These are phyloP conservation scores for Formica selysi DNA, from an alignment of 1,140 invertebrate genomes.

Conservation along the genomic window DNA sequence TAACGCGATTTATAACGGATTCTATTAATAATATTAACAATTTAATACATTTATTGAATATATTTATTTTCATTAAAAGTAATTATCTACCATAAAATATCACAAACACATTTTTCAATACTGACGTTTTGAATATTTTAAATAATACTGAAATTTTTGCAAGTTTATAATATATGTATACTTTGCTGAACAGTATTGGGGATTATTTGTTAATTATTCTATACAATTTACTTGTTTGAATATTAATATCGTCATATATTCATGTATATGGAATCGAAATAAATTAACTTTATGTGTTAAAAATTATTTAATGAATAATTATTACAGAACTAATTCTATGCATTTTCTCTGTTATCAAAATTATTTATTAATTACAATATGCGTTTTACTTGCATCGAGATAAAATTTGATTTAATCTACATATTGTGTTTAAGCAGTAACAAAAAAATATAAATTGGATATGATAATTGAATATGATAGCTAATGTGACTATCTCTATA, in stretches of 20 bases:
- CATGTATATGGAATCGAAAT: not conserved
- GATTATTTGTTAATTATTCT: not conserved
- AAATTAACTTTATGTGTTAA: not conserved
- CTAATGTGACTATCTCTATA: not conserved
- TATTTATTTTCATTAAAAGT: not conserved
- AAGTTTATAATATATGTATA: not conserved
- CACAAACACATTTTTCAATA: not conserved
- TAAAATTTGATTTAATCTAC: not conserved
- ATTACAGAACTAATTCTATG: not conserved
- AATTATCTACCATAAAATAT: not conserved
- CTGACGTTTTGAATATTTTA: not conserved
- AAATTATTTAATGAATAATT: not conserved
- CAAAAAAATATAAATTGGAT: slow-evolving; percentile 17
- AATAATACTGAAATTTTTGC: not conserved
- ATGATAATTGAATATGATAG: not conserved
- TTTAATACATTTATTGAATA: slow-evolving; percentile 3
- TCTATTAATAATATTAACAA: not conserved
- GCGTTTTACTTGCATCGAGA: no score
- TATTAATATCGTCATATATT: not conserved
- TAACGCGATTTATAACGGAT: not conserved
- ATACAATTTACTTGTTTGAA: not conserved
- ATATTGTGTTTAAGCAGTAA: not conserved
- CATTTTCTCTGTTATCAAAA: no score
- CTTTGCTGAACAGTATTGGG: not conserved
- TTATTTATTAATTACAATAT: no score